phyloP scores from a whole-genome alignment of 2,888 invertebrate species.

The Pteria penguin region DNA sequence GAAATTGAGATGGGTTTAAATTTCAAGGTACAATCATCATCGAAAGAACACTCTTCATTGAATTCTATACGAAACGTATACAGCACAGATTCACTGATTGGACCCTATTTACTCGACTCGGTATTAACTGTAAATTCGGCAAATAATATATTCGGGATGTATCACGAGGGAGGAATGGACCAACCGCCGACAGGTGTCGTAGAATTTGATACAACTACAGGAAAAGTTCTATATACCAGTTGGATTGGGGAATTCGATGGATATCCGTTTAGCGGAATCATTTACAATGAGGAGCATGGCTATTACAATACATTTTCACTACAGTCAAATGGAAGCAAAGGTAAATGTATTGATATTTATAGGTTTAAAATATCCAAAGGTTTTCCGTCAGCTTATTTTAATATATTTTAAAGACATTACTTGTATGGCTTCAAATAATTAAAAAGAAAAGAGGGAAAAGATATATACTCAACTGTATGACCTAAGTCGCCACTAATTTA shows the following conservation, averaged over 20 bases:
- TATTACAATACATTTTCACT: neutral
- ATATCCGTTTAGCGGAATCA: constrained; percentile 31
- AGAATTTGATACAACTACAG: constrained; percentile 50
- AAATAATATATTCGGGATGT: constrained; percentile 42
- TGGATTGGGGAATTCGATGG: constrained; percentile 42
- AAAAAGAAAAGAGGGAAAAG: no score
- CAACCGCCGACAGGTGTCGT: constrained; percentile 42
- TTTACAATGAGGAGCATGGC: constrained; percentile 4
- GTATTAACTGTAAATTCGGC: constrained; percentile 47
- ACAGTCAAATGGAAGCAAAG: neutral
- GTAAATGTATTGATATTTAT: no score
- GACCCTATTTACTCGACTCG: constrained; percentile 49
- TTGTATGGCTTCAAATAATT: no score
- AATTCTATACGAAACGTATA: neutral
- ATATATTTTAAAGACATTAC: no score
- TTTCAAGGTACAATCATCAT: neutral
- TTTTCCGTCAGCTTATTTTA: no score
- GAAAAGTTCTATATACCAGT: constrained; percentile 42
- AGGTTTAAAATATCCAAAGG: no score
- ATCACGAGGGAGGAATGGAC: constrained; percentile 50
- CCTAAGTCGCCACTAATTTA: no score
- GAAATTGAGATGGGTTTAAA: constrained; percentile 51
- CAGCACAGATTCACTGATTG: neutral
- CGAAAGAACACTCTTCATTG: neutral
- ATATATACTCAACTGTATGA: no score